These are phyloP conservation scores for Hymenopus coronatus DNA, from an alignment of 2,888 invertebrate species.

Conservation along the genomic window DNA sequence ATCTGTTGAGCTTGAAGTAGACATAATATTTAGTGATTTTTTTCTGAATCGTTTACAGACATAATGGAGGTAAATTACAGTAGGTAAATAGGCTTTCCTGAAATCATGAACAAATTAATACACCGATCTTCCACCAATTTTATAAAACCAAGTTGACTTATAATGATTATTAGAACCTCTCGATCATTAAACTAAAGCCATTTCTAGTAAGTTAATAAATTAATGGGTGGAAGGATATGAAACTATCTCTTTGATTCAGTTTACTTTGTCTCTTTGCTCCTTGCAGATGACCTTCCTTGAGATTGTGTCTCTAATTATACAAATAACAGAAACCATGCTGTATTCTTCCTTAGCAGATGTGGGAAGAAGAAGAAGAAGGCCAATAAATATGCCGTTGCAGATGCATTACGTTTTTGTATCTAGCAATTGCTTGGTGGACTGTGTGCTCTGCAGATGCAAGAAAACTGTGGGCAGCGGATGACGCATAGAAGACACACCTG, in stretches of 20 bases:
- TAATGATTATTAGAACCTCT: too few species aligned
- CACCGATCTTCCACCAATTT: too few species aligned
- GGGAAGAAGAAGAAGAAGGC: not conserved
- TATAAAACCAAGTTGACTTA: too few species aligned
- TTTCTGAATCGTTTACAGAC: too few species aligned
- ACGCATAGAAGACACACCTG: not conserved
- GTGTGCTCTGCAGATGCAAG: not conserved
- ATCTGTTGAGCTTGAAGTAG: too few species aligned
- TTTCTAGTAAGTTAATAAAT: too few species aligned
- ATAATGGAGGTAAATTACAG: too few species aligned
- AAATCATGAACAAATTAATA: too few species aligned
- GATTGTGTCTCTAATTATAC: not conserved
- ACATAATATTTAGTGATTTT: too few species aligned
- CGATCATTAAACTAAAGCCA: too few species aligned
- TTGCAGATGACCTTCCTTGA: not conserved
- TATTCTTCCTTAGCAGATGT: not conserved
- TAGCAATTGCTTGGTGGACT: not conserved
- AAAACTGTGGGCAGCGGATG: not conserved
- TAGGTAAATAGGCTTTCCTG: too few species aligned
- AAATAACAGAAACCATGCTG: not conserved
- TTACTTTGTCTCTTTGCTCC: not conserved
- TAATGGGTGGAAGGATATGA: too few species aligned
- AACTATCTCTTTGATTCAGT: not conserved
- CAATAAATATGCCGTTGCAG: conserved; percentile 3
- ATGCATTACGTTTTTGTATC: conserved; percentile 22